These are phyloP conservation scores for Oostethus manadensis DNA, from an alignment of 2,113 vertebrate genomes.

Conservation along the genomic window DNA sequence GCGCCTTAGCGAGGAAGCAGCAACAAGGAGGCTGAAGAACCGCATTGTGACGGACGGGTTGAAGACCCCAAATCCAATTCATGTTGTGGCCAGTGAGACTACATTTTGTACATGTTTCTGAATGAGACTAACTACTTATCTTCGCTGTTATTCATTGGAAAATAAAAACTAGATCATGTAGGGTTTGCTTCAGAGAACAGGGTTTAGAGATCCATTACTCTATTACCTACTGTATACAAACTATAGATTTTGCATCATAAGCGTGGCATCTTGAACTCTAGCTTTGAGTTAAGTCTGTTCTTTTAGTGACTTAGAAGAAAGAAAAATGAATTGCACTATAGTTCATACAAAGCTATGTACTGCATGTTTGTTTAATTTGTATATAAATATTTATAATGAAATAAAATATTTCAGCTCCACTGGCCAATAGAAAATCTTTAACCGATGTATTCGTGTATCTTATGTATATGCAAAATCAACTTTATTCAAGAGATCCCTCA, in stretches of 20 bases:
- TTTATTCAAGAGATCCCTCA: slow-evolving; percentile 1
- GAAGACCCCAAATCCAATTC: too few species aligned
- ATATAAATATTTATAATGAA: too few species aligned
- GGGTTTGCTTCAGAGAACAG: too few species aligned
- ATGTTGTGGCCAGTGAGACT: too few species aligned
- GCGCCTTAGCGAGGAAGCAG: too few species aligned
- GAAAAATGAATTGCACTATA: slow-evolving; percentile 3
- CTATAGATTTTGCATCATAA: slow-evolving; percentile 16
- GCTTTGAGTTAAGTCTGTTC: background rate
- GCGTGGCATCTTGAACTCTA: background rate
- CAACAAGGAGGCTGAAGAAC: too few species aligned
- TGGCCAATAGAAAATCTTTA: slow-evolving; percentile 27
- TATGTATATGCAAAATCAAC: slow-evolving; percentile 4
- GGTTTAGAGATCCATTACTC: slow-evolving; percentile 1
- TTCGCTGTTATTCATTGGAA: background rate
- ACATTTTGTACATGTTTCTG: too few species aligned
- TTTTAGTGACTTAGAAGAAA: background rate
- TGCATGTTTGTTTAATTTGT: too few species aligned
- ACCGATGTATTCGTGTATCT: slow-evolving; percentile 21
- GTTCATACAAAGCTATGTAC: too few species aligned
- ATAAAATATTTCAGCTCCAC: slow-evolving; percentile 24
- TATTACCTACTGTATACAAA: slow-evolving; percentile 14
- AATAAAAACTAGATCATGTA: slow-evolving; percentile 3
- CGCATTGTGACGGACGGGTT: too few species aligned
- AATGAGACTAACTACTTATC: too few species aligned